phyloP scores from a whole-genome alignment of 2,797 vertebrate species.

The Sebastes vulpes region DNA sequence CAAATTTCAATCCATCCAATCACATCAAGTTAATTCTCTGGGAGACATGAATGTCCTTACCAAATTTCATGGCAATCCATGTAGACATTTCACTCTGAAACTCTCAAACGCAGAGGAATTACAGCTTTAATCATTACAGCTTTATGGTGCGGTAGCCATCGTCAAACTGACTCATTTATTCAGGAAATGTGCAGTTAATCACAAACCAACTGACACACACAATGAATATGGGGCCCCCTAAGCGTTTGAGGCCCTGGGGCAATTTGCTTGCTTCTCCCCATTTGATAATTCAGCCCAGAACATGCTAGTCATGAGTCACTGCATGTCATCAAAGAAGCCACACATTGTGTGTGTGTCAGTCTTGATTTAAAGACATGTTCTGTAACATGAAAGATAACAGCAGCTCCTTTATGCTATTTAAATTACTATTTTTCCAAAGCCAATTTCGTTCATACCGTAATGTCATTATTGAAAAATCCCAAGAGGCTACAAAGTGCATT shows the following conservation, averaged over 20 bases:
- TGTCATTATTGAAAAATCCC: not conserved
- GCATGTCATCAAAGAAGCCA: not conserved
- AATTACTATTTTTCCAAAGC: not conserved
- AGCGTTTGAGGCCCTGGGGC: not conserved
- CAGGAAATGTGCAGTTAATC: not conserved
- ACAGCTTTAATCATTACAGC: not conserved
- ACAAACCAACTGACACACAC: not conserved
- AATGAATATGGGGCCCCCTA: not conserved
- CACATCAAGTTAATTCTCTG: not conserved
- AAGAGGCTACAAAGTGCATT: not conserved
- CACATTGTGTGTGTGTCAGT: no score
- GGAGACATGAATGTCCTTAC: not conserved
- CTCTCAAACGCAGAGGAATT: not conserved
- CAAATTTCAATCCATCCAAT: not conserved
- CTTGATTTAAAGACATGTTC: not conserved
- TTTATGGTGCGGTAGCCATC: not conserved
- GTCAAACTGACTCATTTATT: not conserved
- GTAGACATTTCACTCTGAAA: not conserved
- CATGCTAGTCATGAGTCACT: not conserved
- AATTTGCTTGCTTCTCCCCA: not conserved
- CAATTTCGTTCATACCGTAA: not conserved
- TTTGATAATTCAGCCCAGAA: not conserved
- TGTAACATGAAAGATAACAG: not conserved
- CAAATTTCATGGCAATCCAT: no score
- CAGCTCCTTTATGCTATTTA: not conserved